Conservation (phyloP, 1,140 invertebrate species). For the Euglossa dilemma region DNA sequence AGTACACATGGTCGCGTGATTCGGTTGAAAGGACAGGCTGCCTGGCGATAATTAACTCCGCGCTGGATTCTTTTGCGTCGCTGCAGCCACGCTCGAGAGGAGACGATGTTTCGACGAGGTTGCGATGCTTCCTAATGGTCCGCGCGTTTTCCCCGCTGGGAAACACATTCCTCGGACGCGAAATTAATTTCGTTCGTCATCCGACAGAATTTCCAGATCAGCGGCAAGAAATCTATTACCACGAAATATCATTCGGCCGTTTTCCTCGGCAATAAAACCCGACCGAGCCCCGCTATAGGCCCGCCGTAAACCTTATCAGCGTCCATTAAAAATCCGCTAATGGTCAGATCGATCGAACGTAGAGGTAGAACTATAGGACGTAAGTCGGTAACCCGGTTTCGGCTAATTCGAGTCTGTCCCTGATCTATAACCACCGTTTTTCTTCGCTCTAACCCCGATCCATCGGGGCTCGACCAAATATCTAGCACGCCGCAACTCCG, state of each 20-base stretch:
- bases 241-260: too few relatives aligned
- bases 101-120: neutral
- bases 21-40: neutral
- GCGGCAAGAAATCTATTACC: too few relatives aligned
- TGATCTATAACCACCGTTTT: neutral
- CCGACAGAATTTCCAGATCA: too few relatives aligned
- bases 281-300: too few relatives aligned
- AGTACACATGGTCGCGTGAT: neutral
- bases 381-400: neutral
- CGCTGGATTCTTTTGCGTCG: neutral
- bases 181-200: neutral
- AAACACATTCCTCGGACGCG: neutral
- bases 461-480: too few relatives aligned
- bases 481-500: too few relatives aligned
- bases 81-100: neutral
- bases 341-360: neutral
- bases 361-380: neutral
- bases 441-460: neutral
- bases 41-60: constrained; percentile 35
- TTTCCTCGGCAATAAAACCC: too few relatives aligned
- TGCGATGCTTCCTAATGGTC: neutral
- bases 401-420: neutral
- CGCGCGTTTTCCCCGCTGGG: neutral
- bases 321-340: neutral
- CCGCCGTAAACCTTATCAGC: neutral